A percentile compares a stretch with the other conserved stretches of the same genome.
Conservation (phyloP, 2,113 vertebrate species). For the Daboia siamensis region DNA sequence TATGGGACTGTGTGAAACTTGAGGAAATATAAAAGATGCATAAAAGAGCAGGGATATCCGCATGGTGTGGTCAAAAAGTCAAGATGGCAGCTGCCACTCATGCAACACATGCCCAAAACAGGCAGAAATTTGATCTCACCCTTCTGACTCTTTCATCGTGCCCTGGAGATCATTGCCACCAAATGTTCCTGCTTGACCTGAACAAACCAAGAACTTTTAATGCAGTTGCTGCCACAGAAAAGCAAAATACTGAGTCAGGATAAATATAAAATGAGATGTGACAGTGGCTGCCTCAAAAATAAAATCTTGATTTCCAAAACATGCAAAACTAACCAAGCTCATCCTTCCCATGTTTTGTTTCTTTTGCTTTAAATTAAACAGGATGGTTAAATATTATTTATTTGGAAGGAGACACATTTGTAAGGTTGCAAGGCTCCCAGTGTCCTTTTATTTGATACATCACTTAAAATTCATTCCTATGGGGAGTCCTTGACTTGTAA, state of each 20-base stretch:
- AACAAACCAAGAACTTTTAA: neutral
- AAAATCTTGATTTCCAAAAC: neutral
- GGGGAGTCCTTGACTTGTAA: neutral
- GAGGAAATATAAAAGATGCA: neutral
- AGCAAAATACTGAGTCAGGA: neutral
- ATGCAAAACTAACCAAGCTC: neutral
- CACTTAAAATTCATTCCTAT: neutral
- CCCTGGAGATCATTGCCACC: neutral
- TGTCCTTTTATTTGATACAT: neutral
- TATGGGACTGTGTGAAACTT: neutral
- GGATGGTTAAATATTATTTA: neutral
- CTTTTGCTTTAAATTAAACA: neutral
- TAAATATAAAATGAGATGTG: neutral
- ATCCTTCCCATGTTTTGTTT: neutral
- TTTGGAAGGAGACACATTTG: neutral
- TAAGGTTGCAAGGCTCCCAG: neutral
- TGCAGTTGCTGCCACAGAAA: neutral
- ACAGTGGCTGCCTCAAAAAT: neutral
- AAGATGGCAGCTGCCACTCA: neutral
- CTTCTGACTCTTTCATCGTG: neutral
- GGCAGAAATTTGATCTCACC: neutral
- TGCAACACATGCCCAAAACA: neutral
- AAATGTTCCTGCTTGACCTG: neutral
- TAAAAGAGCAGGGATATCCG: neutral
- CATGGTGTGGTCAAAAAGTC: neutral